phyloP scores from a whole-genome alignment of 1,140 invertebrate species.

The Pteromalus puparum region DNA sequence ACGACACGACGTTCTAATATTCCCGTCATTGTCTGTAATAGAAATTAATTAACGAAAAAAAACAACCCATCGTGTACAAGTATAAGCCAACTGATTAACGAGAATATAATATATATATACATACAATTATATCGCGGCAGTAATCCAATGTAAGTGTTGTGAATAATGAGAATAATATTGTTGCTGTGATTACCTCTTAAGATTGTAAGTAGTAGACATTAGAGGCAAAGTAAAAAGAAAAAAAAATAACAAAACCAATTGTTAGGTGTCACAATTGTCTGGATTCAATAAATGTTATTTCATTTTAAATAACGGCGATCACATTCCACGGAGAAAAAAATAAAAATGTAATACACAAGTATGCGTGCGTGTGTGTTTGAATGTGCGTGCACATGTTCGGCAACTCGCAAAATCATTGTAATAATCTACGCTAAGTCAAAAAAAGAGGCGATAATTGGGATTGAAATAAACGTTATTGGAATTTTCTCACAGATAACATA shows the following conservation, averaged over 20 bases:
- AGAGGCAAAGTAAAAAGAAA: constrained; percentile 62
- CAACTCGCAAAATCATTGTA: constrained; percentile 41
- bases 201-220: constrained; percentile 76
- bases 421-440: constrained; percentile 43
- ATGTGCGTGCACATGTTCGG: constrained; percentile 9
- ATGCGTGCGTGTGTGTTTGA: constrained; percentile 18
- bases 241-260: constrained; percentile 61
- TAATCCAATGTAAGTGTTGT: constrained; percentile 76
- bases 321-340: constrained; percentile 21
- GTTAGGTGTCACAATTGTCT: constrained; percentile 74
- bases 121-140: constrained; percentile 70
- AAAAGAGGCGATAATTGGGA: constrained; percentile 43
- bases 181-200: constrained; percentile 77
- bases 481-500: constrained; percentile 46
- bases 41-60: constrained; percentile 62
- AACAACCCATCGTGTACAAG: constrained; percentile 69
- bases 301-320: constrained; percentile 69
- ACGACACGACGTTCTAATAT: constrained; percentile 55
- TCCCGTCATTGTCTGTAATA: constrained; percentile 69
- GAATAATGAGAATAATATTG: constrained; percentile 76
- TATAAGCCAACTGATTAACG: constrained; percentile 73
- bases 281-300: constrained; percentile 76
- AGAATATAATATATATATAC: constrained; percentile 61
- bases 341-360: constrained; percentile 11
- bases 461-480: constrained; percentile 54